Evolutionary conservation across 2,797 vertebrate species (phyloP), one percentile per base, ranked within the genome.

Genomic region (Dicrostonyx torquatus): DNA sequence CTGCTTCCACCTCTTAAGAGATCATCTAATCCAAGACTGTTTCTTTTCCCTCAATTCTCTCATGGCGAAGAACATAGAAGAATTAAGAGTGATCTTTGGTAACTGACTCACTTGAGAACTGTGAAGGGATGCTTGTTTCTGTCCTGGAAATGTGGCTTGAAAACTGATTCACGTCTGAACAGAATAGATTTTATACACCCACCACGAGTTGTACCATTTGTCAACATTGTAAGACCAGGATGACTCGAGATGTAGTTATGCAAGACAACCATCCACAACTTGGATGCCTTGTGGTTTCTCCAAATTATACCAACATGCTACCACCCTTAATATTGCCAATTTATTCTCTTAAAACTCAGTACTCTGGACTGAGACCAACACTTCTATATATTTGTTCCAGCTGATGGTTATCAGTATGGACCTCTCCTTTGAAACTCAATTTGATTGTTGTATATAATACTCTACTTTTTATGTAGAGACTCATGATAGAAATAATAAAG

Each of bases 201-300:
- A n/a, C n/a, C 29, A 24, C 1, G 12, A 0, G 1, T n/a, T 22
- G 0, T 64, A 3, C 20, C 22, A 0, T 50, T n/a, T 5, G 70
- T 10, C 20, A 45, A 77, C 37, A 88, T 62, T 75, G 22, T 40
- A 87, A 86, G 55, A 14, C 17, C 1, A n/a, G 64, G 17, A 86
- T 60, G 64, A 22, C 62, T 85, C 78, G 37, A 26, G 64, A 75
- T 31, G 43, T 75, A 34, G 72, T 86, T 82, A 17, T 72, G 17
- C 0, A 60, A 75, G 62, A 84, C 9, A 75, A 1, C 83, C n/a
- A 4, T 13, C 7, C 40, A 37, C n/a, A 20, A 89, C 58, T 75
- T 87, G 29, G 85, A 91, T 91, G 66, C 76, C 48, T 55, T 76
- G 13, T 14, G 2, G 82, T 55, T 80, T 95, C 40, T 82, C 53